These are phyloP conservation scores for Leptestheria dahalacensis DNA, from an alignment of 1,140 invertebrate species.

Conservation along the genomic window DNA sequence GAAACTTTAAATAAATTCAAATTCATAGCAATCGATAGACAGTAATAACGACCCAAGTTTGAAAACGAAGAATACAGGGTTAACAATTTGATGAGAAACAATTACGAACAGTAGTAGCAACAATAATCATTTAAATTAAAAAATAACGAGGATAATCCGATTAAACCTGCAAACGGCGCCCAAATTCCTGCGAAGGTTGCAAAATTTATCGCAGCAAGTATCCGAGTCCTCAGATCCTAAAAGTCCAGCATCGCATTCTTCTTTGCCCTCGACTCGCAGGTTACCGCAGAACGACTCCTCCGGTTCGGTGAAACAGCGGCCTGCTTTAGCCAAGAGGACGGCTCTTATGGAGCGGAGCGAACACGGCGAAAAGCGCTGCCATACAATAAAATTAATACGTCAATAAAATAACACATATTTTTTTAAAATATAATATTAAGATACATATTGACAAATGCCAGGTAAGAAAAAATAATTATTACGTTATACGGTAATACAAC, in stretches of 20 bases:
- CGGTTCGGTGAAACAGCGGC: slow-evolving; percentile 80
- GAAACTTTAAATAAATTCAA: slow-evolving; percentile 9
- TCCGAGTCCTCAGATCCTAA: slow-evolving; percentile 82
- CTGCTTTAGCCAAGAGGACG: slow-evolving; percentile 80
- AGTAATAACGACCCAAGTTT: no score
- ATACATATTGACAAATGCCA: not conserved
- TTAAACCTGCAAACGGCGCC: slow-evolving; percentile 77
- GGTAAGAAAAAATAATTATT: not conserved
- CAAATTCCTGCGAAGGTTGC: slow-evolving; percentile 59
- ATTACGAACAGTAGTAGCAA: no score
- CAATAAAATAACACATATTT: not conserved
- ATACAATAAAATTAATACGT: slow-evolving; percentile 18
- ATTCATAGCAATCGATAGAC: no score
- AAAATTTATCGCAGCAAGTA: slow-evolving; percentile 81
- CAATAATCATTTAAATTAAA: no score
- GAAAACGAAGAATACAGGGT: no score
- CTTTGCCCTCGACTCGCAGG: slow-evolving; percentile 77
- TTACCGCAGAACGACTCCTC: slow-evolving; percentile 92
- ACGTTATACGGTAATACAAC: not conserved
- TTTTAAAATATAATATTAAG: not conserved
- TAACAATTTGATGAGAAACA: no score
- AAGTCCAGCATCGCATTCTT: slow-evolving; percentile 87
- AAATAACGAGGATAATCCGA: no score
- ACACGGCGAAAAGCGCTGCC: slow-evolving; percentile 83
- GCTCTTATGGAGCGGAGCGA: slow-evolving; percentile 80